These are phyloP conservation scores for Craterocephalus amniculus DNA, from an alignment of 2,797 vertebrate genomes.

Conservation along the genomic window DNA sequence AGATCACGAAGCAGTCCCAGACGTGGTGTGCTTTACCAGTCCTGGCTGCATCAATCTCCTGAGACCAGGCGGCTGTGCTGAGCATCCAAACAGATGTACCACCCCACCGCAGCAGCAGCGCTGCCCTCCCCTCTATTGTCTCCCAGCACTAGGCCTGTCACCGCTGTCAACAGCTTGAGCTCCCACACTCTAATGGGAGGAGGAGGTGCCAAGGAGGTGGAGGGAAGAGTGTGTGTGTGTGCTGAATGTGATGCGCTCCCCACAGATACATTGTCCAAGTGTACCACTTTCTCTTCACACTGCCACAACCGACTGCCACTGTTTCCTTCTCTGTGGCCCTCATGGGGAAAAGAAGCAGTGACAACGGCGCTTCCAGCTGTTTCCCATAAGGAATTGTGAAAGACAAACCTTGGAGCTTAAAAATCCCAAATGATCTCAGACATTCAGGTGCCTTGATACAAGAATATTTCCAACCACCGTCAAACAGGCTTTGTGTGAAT, in stretches of 20 bases:
- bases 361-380: constrained; percentile 65
- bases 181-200: constrained; percentile 61
- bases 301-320: constrained; percentile 23
- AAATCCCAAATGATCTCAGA: constrained; percentile 32
- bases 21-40: constrained; percentile 19
- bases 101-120: constrained; percentile 16
- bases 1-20: constrained; percentile 43
- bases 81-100: constrained; percentile 64
- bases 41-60: constrained; percentile 37
- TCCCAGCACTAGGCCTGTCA: constrained; percentile 59
- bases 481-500: constrained; percentile 16
- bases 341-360: constrained; percentile 38
- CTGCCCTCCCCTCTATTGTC: constrained; percentile 6
- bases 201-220: constrained; percentile 33
- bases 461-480: constrained; percentile 26
- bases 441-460: constrained; percentile 20
- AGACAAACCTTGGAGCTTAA: constrained; percentile 26
- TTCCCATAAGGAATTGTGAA: constrained; percentile 46
- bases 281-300: constrained; percentile 9
- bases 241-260: constrained; percentile 56
- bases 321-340: constrained; percentile 28
- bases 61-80: constrained; percentile 38
- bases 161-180: constrained; percentile 65
- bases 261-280: constrained; percentile 56
- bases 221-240: constrained; percentile 27